Base-by-base conservation (phyloP, 2,888 invertebrate species). In the Vannuccia rotundouncinata region DNA sequence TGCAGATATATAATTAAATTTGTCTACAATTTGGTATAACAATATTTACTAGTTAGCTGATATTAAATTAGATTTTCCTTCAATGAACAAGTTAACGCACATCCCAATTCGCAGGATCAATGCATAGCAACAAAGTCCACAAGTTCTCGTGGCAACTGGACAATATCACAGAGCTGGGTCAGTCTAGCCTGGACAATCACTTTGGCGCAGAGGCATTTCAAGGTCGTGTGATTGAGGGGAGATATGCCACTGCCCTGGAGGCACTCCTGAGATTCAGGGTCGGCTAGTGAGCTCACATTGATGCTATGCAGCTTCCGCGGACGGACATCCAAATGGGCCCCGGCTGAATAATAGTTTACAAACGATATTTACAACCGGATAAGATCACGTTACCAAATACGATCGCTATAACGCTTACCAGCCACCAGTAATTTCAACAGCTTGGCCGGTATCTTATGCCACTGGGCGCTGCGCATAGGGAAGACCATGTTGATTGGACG, bases 181-280 rank as follows among this genome's bases (percentile, higher is more conserved):
- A 66, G 66, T 80, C 83, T 92, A 92, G 83, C 91, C 90, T 86
- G 91, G 90, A 90, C 94, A 93, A 84, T 92, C 91, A 74, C 84
- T 59, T 85, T 84, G 13, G 87, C 86, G 30, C 87, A 86, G 76
- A 87, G 83, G 83, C 88, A 88, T 83, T 87, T 86, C 31, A 87
- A 82, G 29, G 84, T 84, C 5, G 84, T 83, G 83, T 85, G 85
- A 28, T 85, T 84, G 22, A 88, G 83, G 0, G 87, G 86, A 10
- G 85, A 84, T 5, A 85, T 84, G 29, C 85, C 84, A 74, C 84
- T 85, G 78, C 85, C 84, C 59, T 86, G 84, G 22, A 84, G 84
- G 29, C 84, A 83, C 25, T 84, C 85, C 30, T 83, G 66, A 5
- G 66, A 66, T 27, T 66, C 66, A 22, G 66, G 66, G 25, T 66